Conservation (phyloP, 2,113 vertebrate genomes). For the Numida meleagris region DNA sequence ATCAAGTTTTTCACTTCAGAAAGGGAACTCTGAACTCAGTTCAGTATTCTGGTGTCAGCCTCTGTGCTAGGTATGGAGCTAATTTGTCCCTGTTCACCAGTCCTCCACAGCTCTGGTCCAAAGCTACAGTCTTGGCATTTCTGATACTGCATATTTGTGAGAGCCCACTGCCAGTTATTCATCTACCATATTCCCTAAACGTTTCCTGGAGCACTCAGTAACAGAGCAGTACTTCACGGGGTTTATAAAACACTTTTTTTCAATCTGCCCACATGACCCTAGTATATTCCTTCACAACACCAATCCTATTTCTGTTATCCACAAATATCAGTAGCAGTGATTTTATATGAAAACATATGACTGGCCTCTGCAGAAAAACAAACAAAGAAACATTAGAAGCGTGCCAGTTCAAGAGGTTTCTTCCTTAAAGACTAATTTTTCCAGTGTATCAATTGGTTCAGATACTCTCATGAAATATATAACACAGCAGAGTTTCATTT, state of each 20-base stretch:
- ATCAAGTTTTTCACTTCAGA: not conserved
- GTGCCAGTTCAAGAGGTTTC: not conserved
- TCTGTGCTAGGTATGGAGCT: not conserved
- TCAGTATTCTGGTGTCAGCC: not conserved
- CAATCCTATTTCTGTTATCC: not conserved
- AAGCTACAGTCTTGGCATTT: not conserved
- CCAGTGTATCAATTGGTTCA: not conserved
- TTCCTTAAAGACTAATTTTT: not conserved
- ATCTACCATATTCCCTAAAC: rapidly evolving
- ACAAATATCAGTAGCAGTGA: not conserved
- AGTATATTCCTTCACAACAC: not conserved
- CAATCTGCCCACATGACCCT: too few relatives aligned
- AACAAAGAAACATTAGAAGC: not conserved
- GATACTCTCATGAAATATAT: not conserved
- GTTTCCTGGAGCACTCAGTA: not conserved
- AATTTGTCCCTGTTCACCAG: not conserved
- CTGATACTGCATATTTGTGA: not conserved
- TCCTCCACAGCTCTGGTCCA: not conserved
- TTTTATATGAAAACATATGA: not conserved
- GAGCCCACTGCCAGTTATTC: not conserved
- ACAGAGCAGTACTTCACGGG: not conserved
- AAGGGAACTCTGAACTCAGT: not conserved
- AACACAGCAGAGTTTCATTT: not conserved
- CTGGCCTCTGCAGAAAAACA: not conserved
- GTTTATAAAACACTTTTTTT: not conserved